Evolutionary conservation across 2,888 invertebrate genomes (phyloP).

Genomic region (Melanargia galathea): DNA sequence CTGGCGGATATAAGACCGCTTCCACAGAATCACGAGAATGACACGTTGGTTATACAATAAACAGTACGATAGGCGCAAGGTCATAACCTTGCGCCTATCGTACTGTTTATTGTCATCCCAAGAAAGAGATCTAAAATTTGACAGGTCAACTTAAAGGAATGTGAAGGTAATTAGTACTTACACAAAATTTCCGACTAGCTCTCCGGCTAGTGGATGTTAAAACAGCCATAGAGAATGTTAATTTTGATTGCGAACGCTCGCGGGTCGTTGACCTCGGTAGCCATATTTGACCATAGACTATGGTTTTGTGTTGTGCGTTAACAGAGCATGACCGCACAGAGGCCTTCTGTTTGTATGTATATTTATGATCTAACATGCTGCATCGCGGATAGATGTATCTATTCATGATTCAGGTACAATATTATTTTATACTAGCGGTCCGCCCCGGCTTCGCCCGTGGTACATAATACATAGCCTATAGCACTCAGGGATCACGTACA

Average conservation of each 20-base stretch:
- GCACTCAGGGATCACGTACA: no score
- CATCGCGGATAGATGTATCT: constrained; percentile 28
- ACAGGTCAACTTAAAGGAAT: no score
- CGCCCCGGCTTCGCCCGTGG: no score
- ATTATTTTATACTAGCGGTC: neutral
- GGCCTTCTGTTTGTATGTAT: constrained; percentile 36
- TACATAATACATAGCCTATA: no score
- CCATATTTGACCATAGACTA: constrained; percentile 52
- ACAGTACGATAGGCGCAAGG: no score
- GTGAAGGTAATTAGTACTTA: no score
- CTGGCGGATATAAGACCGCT: no score
- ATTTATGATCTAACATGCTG: constrained; percentile 22
- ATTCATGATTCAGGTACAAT: neutral
- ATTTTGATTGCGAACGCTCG: constrained; percentile 48
- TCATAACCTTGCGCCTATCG: no score
- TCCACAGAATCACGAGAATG: no score
- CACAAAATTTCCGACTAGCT: neutral
- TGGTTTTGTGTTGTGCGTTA: constrained; percentile 45
- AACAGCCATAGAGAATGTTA: constrained; percentile 48
- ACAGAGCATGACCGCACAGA: constrained; percentile 53
- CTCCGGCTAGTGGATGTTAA: constrained; percentile 15
- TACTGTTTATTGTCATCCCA: no score
- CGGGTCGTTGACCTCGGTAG: constrained; percentile 44
- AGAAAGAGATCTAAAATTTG: no score
- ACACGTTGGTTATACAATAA: no score